Evolutionary conservation across 2,888 invertebrate species (phyloP), one percentile per base, ranked within the genome.

Genomic region (Epinotia demarniana): DNA sequence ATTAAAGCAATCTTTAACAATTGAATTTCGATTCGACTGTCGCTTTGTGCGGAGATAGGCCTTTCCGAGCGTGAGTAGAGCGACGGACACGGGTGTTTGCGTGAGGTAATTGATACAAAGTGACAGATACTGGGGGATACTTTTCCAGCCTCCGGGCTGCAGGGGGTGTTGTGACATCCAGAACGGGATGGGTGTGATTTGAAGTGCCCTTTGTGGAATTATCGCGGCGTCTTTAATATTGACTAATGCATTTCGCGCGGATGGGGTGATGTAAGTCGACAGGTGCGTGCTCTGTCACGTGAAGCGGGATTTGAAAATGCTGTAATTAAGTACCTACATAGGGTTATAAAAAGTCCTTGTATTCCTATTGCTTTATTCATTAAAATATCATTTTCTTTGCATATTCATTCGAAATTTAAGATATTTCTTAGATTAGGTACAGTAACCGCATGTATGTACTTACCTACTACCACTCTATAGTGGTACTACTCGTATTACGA

Each of bases 191-290:
- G 93, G 93, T 93, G 94, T 93, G 94, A 93, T 93, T 93, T 93
- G 92, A 90, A 94, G 93, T 90, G 94, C 92, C 92, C 93, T 93
- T 93, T 94, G 93, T 93, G 93, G 93, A 93, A 93, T 94, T 94
- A 94, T 90, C 86, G 89, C 84, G 90, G 90, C 90, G 90, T 92
- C 91, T 92, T 93, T 94, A 93, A 93, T 94, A 94, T 91, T 90
- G 90, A 92, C 93, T 94, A 94, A 94, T 94, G 93, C 92, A 93
- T 93, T 92, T 93, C 90, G 83, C 85, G 83, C 89, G 92, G 92
- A 93, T 93, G 92, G 92, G 90, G 88, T 89, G 87, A 88, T 85
- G 87, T 78, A 89, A 87, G 83, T 83, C 88, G 93, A 93, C 93
- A 94, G 93, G 93, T 94, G 93, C 86, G 87, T 90, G 81, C 85